Base-by-base conservation (phyloP, 2,113 vertebrate species). In the Ursus arctos region DNA sequence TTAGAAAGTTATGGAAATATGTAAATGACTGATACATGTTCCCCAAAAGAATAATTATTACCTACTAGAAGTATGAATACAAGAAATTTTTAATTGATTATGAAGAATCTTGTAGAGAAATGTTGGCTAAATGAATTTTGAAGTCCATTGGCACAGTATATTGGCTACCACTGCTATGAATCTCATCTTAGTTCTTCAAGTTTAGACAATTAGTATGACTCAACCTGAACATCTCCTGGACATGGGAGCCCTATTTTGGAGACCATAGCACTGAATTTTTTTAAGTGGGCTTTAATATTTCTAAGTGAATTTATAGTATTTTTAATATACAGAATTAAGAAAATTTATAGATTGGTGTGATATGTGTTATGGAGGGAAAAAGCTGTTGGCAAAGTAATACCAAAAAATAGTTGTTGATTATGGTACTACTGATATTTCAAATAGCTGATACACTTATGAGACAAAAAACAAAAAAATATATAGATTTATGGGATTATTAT, bases 361-460 rank as follows among this genome's bases (percentile, higher is more conserved):
- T 11, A 88, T 69, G 5, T 95, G 31, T 67, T 72, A 1, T 31
- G 2, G 26, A 61, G 1, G 93, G 79, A 67, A 88, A 91, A 93
- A 72, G 4, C 16, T 14, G n/a, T 72, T 87, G 49, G 26, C n/a
- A 94, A 80, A 55, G 7, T 76, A 85, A 31, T 40, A 79, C 8
- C 80, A 28, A 83, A 55, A 65, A 92, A 59, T 43, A 83, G 8
- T 61, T 88, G 24, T 87, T 96, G 40, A 72, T 90, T 90, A 67
- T 40, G 57, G 4, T 74, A 43, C 51, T 86, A 63, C 15, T 82
- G 49, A 40, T 91, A 74, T 72, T 98, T 96, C 57, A 84, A 88
- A 83, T 4, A 83, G 15, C 3, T 83, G 53, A 55, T 91, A 69
- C 31, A 63, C 24, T 95, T 43, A 49, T 88, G 57, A 93, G 69